Percentiles rank a stretch among this genome's conserved stretches.
Evolutionary conservation across 2,113 vertebrate genomes (phyloP).

Genomic region (Stigmatopora argus): DNA sequence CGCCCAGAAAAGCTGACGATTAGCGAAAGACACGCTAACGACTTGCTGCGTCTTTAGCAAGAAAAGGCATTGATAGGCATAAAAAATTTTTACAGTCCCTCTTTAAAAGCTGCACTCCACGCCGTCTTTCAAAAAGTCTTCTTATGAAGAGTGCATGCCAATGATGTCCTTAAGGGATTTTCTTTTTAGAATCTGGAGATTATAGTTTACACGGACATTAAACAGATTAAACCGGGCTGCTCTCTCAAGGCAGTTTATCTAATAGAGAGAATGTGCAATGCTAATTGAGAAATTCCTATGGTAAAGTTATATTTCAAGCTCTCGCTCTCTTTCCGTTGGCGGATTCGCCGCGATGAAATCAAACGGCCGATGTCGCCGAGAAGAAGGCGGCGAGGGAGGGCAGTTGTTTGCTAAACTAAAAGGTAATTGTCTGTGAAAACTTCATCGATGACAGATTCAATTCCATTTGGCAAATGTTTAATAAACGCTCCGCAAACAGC

Average conservation of each 20-base stretch:
- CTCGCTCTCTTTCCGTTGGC: constrained; percentile 32
- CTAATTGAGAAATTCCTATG: constrained; percentile 71
- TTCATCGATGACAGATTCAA: constrained; percentile 94
- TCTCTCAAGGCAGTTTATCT: constrained; percentile 75
- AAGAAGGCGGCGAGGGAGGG: neutral
- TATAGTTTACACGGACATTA: constrained; percentile 75
- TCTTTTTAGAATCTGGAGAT: constrained; percentile 72
- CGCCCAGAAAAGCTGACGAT: constrained; percentile 37
- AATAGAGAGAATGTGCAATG: constrained; percentile 73
- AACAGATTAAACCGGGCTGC: constrained; percentile 69
- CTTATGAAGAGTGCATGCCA: constrained; percentile 63
- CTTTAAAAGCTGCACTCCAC: constrained; percentile 61
- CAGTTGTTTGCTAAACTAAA: constrained; percentile 84
- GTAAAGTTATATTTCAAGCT: constrained; percentile 67
- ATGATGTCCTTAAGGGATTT: constrained; percentile 70
- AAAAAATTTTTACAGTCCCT: constrained; percentile 36
- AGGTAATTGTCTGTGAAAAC: constrained; percentile 84
- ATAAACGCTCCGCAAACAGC: constrained; percentile 91
- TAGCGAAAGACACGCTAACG: constrained; percentile 34
- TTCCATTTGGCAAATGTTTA: constrained; percentile 92
- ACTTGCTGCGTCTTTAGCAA: constrained; percentile 10
- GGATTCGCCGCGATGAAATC: constrained; percentile 69
- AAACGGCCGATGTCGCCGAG: constrained; percentile 61
- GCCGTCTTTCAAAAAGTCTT: constrained; percentile 61
- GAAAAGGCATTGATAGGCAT: constrained; percentile 40